phyloP scores from a whole-genome alignment of 2,888 invertebrate genomes.

The Eupeodes luniger region DNA sequence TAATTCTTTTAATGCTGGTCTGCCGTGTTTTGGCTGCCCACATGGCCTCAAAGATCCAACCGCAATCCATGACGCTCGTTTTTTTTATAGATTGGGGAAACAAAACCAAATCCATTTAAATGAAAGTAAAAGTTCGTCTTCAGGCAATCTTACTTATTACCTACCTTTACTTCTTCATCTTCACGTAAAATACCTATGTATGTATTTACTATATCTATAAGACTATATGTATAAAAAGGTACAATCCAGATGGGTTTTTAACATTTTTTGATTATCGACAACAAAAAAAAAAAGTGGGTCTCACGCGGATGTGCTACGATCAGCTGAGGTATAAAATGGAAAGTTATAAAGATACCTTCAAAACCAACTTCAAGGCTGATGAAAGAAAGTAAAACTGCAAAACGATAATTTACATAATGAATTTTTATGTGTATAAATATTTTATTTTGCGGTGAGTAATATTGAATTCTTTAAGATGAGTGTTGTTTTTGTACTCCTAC shows the following conservation, averaged over 20 bases:
- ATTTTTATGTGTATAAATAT: constrained; percentile 46
- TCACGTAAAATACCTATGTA: background rate
- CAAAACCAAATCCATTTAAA: constrained; percentile 54
- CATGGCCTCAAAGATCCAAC: background rate
- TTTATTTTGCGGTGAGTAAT: constrained; percentile 11
- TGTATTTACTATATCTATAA: too few relatives aligned
- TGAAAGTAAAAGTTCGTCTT: constrained; percentile 70
- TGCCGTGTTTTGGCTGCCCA: constrained; percentile 23
- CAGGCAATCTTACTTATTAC: constrained; percentile 46
- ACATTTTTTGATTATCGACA: constrained; percentile 13
- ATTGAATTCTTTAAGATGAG: constrained; percentile 44
- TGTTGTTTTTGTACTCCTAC: constrained; percentile 4
- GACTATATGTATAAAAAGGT: background rate
- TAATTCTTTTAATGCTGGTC: constrained; percentile 15
- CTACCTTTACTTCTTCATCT: constrained; percentile 50
- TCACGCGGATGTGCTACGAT: constrained; percentile 38
- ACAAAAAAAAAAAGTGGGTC: constrained; percentile 14
- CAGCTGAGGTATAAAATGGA: constrained; percentile 63
- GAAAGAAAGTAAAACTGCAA: constrained; percentile 62
- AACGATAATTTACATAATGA: constrained; percentile 15
- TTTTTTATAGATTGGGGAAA: background rate
- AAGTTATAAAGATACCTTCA: constrained; percentile 53
- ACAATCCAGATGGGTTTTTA: constrained; percentile 8
- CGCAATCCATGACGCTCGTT: background rate
- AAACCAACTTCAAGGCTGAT: constrained; percentile 67